Evolutionary conservation across 2,113 vertebrate species (phyloP).

Genomic region (Puffinus mauretanicus): DNA sequence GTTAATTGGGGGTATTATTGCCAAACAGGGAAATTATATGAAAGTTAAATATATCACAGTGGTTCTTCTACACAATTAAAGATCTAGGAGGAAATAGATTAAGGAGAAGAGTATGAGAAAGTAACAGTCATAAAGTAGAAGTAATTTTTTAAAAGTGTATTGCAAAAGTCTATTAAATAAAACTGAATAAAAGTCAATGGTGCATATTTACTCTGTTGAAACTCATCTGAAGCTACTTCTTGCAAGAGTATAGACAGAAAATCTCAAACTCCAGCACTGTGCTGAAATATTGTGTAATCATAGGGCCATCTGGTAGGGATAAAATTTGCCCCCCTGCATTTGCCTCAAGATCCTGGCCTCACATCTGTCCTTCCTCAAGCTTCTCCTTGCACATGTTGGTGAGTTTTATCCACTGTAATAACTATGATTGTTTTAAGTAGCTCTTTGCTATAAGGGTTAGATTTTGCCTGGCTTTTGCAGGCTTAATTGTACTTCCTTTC

Average conservation of each 20-base stretch:
- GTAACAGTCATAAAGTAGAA: conserved; percentile 6
- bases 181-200: conserved; percentile 33
- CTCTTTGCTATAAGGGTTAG: neutral
- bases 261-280: neutral
- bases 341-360: neutral
- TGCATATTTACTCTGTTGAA: conserved; percentile 30
- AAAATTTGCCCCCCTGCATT: neutral
- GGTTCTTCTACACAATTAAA: conserved; percentile 45
- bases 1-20: conserved; percentile 55
- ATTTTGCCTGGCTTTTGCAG: neutral
- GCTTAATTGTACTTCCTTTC: neutral
- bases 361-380: neutral
- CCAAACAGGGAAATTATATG: conserved; percentile 55
- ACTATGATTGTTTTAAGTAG: neutral
- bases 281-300: neutral
- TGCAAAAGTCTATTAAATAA: neutral
- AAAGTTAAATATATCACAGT: conserved; percentile 53
- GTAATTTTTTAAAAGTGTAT: neutral
- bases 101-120: conserved; percentile 7
- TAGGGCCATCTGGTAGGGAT: neutral
- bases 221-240: neutral
- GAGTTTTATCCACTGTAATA: neutral
- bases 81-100: conserved; percentile 9
- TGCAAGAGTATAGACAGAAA: neutral
- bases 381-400: neutral